Evolutionary conservation across 2,797 vertebrate species (phyloP).

Genomic region (Prionace glauca): DNA sequence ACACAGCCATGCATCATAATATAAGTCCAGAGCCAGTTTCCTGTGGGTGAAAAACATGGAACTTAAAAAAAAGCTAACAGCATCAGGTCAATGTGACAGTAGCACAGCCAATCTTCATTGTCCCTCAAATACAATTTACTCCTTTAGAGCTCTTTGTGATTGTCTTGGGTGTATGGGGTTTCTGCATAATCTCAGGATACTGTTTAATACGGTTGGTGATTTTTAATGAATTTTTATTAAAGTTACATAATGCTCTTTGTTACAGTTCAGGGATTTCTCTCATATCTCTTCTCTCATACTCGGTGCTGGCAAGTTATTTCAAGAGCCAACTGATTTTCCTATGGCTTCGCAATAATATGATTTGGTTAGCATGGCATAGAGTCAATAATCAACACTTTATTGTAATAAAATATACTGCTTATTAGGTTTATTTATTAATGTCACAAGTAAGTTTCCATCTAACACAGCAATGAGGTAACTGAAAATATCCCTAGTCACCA

Average conservation of each 20-base stretch:
- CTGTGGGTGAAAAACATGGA: background rate
- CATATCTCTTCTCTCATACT: background rate
- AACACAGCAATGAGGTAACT: too few relatives aligned
- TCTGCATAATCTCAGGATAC: background rate
- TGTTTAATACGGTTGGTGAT: background rate
- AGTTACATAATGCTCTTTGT: background rate
- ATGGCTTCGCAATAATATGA: too few relatives aligned
- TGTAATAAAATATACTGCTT: background rate
- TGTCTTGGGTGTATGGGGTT: background rate
- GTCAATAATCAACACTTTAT: background rate
- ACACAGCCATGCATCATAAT: background rate
- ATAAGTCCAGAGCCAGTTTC: background rate
- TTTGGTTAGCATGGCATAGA: too few relatives aligned
- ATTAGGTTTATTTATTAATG: background rate
- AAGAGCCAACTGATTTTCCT: background rate
- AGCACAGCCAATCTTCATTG: background rate
- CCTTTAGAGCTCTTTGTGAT: background rate
- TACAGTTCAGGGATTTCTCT: background rate
- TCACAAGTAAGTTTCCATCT: too few relatives aligned
- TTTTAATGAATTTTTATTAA: constrained; percentile 8
- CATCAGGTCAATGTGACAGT: background rate
- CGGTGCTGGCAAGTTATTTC: background rate
- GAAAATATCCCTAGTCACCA: too few relatives aligned
- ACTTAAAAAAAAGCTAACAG: background rate
- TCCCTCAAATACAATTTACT: background rate